Percentiles rank a stretch among this genome's conserved stretches.
These are phyloP conservation scores for Macrotrachela quadricornifera DNA, from an alignment of 1,140 invertebrate genomes.

Conservation along the genomic window DNA sequence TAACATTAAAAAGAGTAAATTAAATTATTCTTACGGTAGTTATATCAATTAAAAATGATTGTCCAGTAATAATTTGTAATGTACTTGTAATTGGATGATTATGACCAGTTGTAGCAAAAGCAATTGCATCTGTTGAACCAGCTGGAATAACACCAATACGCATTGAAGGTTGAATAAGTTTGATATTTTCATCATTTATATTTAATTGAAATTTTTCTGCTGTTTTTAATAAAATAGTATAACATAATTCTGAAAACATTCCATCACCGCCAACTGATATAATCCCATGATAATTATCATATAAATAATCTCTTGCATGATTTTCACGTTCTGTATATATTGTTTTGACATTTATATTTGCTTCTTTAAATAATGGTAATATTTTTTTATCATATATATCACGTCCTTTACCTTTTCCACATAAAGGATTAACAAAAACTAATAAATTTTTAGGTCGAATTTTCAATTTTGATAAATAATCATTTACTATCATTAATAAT, in stretches of 20 bases:
- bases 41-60: constrained; percentile 7
- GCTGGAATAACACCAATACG: constrained; percentile 53
- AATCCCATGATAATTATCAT: constrained; percentile 33
- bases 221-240: constrained; percentile 42
- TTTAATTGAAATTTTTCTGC: constrained; percentile 35
- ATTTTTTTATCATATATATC: constrained; percentile 48
- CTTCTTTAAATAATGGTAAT: constrained; percentile 46
- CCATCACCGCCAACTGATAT: constrained; percentile 67
- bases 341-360: constrained; percentile 37
- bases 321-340: constrained; percentile 39
- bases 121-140: constrained; percentile 66
- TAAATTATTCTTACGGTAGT: background rate
- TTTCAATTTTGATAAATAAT: too few relatives aligned
- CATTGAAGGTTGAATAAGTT: constrained; percentile 40
- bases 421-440: constrained; percentile 63
- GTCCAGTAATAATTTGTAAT: constrained; percentile 55
- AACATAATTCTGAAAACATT: constrained; percentile 59
- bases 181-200: constrained; percentile 37
- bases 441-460: constrained; percentile 44
- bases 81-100: constrained; percentile 57
- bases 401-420: constrained; percentile 48
- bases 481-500: too few relatives aligned
- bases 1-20: constrained; percentile 15
- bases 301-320: constrained; percentile 46
- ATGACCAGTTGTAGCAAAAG: constrained; percentile 57